Conservation (phyloP, 2,888 invertebrate species). For the Eubasilissa splendida region DNA sequence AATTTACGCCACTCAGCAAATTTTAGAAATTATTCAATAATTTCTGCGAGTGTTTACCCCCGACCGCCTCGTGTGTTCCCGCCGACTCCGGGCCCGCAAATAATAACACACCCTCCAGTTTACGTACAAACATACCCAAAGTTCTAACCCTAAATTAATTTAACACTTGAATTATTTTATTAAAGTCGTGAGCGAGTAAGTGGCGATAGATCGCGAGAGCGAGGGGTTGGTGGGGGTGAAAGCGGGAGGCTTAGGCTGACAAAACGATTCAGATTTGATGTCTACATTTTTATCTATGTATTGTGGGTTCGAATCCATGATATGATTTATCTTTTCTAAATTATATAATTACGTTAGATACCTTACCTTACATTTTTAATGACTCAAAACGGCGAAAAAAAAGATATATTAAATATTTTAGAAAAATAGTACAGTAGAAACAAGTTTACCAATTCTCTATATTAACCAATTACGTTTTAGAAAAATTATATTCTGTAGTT, state of each 20-base stretch:
- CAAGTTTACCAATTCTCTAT: no score
- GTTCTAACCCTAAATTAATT: constrained; percentile 59
- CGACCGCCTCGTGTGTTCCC: constrained; percentile 20
- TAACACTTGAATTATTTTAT: constrained; percentile 60
- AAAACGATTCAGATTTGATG: neutral
- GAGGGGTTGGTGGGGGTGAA: neutral
- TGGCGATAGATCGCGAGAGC: constrained; percentile 50
- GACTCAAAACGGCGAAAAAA: no score
- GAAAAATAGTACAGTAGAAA: no score
- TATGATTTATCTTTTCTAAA: neutral
- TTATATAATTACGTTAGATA: neutral
- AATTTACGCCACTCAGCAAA: constrained; percentile 27
- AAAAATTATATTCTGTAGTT: no score
- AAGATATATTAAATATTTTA: no score
- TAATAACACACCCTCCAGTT: constrained; percentile 48
- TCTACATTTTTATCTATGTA: no score
- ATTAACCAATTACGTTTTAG: no score
- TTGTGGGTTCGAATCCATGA: neutral
- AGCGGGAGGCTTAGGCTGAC: neutral
- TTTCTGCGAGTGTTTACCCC: constrained; percentile 43
- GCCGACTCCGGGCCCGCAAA: constrained; percentile 34
- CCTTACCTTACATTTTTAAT: neutral
- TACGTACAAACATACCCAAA: constrained; percentile 49
- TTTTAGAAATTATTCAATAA: constrained; percentile 48
- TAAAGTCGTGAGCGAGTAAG: constrained; percentile 58